Conservation (phyloP, 2,888 invertebrate species). For the Nomada hirtipes region DNA sequence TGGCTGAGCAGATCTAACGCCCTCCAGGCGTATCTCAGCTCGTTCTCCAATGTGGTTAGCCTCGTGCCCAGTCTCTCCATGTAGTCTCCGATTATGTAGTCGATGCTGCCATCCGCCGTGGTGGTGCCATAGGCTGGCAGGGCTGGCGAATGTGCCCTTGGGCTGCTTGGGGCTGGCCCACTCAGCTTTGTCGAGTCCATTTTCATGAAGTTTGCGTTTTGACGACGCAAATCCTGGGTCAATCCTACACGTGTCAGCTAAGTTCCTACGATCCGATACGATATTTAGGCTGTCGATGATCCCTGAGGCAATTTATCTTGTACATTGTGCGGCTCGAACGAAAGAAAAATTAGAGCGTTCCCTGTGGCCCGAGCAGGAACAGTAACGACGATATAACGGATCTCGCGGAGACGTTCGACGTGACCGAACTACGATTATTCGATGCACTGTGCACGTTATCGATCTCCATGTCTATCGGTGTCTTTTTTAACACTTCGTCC, state of each 20-base stretch:
- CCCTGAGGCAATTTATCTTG: slow-evolving; percentile 71
- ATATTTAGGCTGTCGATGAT: slow-evolving; percentile 54
- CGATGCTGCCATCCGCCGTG: slow-evolving; percentile 80
- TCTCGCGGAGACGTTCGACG: slow-evolving; percentile 55
- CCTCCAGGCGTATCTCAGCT: slow-evolving; percentile 96
- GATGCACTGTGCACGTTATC: slow-evolving; percentile 38
- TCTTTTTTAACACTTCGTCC: slow-evolving; percentile 26
- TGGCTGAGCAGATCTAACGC: slow-evolving; percentile 95
- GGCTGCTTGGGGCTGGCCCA: slow-evolving; percentile 74
- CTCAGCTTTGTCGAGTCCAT: slow-evolving; percentile 80
- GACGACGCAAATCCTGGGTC: slow-evolving; percentile 11
- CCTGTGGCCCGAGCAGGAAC: slow-evolving; percentile 74
- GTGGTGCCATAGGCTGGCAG: slow-evolving; percentile 72
- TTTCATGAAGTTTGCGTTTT: slow-evolving; percentile 52
- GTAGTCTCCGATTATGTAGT: slow-evolving; percentile 94
- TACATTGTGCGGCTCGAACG: slow-evolving; percentile 19
- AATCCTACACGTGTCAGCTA: slow-evolving; percentile 21
- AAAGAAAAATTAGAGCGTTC: slow-evolving; percentile 67
- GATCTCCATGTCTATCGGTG: slow-evolving; percentile 60
- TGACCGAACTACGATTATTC: slow-evolving; percentile 32
- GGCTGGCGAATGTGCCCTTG: slow-evolving; percentile 75
- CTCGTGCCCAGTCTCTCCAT: slow-evolving; percentile 96
- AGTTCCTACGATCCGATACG: slow-evolving; percentile 42
- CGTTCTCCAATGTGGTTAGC: slow-evolving; percentile 94
- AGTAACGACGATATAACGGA: slow-evolving; percentile 68